Conservation (phyloP, 2,113 vertebrate species). For the Cyprinodon variegatus region DNA sequence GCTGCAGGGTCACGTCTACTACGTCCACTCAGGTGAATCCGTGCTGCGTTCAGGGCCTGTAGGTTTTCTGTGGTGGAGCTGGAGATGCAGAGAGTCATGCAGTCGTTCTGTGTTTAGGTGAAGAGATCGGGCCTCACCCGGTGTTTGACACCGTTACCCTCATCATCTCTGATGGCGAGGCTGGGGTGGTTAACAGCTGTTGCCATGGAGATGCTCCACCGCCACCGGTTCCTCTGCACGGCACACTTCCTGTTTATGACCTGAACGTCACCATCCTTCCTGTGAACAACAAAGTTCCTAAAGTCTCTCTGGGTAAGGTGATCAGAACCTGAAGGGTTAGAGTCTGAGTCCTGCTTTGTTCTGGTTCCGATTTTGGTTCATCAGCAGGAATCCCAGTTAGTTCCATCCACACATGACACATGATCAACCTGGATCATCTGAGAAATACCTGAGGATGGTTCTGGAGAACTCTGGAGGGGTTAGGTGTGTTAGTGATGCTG, state of each 20-base stretch:
- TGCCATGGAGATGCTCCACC: conserved; percentile 70
- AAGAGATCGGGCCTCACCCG: conserved; percentile 74
- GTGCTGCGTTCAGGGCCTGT: background rate
- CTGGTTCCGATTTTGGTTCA: too few relatives aligned
- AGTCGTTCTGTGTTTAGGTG: conserved; percentile 46
- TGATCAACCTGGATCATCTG: background rate
- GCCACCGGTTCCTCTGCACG: conserved; percentile 69
- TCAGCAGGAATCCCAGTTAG: too few relatives aligned
- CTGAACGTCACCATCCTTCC: conserved; percentile 79
- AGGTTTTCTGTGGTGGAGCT: background rate
- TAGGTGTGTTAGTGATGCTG: too few relatives aligned
- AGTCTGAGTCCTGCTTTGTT: background rate
- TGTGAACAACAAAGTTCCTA: conserved; percentile 74
- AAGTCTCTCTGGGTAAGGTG: conserved; percentile 47
- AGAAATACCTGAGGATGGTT: background rate
- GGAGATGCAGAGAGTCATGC: background rate
- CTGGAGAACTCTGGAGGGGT: background rate
- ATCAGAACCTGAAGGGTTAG: background rate
- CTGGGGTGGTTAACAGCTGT: conserved; percentile 56
- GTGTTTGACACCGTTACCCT: conserved; percentile 66
- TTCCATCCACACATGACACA: too few relatives aligned
- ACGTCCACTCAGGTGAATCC: conserved; percentile 70
- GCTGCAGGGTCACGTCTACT: conserved; percentile 75
- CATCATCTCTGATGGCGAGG: conserved; percentile 78
- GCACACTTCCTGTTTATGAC: conserved; percentile 78